Percentiles rank a stretch among this genome's conserved stretches.
Conservation (phyloP, 2,113 vertebrate genomes). For the Raja brachyura region DNA sequence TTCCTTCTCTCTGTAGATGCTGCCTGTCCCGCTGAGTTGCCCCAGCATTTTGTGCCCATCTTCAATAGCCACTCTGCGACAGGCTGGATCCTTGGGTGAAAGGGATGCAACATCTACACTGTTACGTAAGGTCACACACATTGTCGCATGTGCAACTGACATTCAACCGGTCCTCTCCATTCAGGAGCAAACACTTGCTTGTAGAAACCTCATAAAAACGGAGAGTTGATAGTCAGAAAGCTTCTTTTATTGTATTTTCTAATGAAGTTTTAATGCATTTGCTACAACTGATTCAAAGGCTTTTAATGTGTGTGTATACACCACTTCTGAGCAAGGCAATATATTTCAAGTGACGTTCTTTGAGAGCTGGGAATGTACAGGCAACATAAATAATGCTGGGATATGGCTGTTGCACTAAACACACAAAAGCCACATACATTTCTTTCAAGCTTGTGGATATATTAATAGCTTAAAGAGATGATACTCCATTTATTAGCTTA, state of each 20-base stretch:
- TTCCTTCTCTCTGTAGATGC: too few relatives aligned
- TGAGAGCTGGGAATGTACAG: slow-evolving; percentile 33
- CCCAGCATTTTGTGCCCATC: too few relatives aligned
- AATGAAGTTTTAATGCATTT: slow-evolving; percentile 39
- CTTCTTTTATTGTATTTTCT: slow-evolving; percentile 38
- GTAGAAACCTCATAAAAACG: slow-evolving; percentile 32
- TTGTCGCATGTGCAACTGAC: not conserved
- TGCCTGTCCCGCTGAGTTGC: too few relatives aligned
- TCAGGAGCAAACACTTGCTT: slow-evolving; percentile 1
- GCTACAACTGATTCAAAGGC: slow-evolving; percentile 37
- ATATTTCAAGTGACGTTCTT: slow-evolving; percentile 38
- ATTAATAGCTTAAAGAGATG: slow-evolving; percentile 36
- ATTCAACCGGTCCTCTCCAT: not conserved
- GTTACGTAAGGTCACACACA: not conserved
- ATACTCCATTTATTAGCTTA: slow-evolving; percentile 28
- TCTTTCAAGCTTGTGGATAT: slow-evolving; percentile 29
- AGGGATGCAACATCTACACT: not conserved
- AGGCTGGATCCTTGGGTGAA: too few relatives aligned
- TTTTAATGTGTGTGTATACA: slow-evolving; percentile 34
- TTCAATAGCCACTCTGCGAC: too few relatives aligned
- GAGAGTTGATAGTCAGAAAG: slow-evolving; percentile 32
- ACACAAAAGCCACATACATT: slow-evolving; percentile 37
- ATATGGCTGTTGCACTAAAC: slow-evolving; percentile 24
- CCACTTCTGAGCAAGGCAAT: slow-evolving; percentile 34
- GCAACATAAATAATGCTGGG: slow-evolving; percentile 29